Evolutionary conservation across 1,140 invertebrate genomes (phyloP).

Genomic region (Scaptomyza pallida): DNA sequence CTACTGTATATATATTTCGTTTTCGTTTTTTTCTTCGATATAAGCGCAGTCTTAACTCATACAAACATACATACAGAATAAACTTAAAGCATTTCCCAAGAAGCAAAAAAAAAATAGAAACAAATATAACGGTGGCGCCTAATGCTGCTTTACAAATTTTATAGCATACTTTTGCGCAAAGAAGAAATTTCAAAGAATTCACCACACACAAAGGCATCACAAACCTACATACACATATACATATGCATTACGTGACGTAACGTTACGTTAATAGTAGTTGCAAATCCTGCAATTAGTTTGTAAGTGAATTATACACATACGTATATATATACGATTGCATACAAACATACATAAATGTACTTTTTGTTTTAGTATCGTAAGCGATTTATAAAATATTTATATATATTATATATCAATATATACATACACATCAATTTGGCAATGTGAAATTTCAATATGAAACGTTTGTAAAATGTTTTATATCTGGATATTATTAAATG

Average conservation of each 20-base stretch:
- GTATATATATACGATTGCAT: slow-evolving; percentile 25
- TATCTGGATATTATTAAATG: slow-evolving; percentile 79
- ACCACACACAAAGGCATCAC: not conserved
- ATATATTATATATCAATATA: slow-evolving; percentile 56
- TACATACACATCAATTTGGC: slow-evolving; percentile 38
- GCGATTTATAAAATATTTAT: slow-evolving; percentile 65
- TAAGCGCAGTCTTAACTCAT: slow-evolving; percentile 16
- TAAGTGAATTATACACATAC: slow-evolving; percentile 39
- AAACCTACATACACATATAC: slow-evolving; percentile 9
- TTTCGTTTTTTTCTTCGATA: slow-evolving; percentile 18
- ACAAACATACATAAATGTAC: slow-evolving; percentile 20
- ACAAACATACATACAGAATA: not conserved
- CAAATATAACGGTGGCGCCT: not conserved
- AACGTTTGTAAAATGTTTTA: slow-evolving; percentile 75
- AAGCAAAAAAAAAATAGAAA: not conserved
- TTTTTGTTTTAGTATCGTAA: slow-evolving; percentile 59
- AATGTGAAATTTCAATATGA: slow-evolving; percentile 67
- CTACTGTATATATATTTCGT: no score
- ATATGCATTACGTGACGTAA: slow-evolving; percentile 20
- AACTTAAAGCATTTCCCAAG: not conserved
- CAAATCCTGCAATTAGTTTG: slow-evolving; percentile 20
- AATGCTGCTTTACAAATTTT: slow-evolving; percentile 3
- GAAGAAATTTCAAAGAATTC: not conserved
- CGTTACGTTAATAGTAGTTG: slow-evolving; percentile 17
- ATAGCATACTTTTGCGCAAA: slow-evolving; percentile 32